Base-by-base conservation (phyloP, 2,113 vertebrate species). In the Peromyscus californicus region DNA sequence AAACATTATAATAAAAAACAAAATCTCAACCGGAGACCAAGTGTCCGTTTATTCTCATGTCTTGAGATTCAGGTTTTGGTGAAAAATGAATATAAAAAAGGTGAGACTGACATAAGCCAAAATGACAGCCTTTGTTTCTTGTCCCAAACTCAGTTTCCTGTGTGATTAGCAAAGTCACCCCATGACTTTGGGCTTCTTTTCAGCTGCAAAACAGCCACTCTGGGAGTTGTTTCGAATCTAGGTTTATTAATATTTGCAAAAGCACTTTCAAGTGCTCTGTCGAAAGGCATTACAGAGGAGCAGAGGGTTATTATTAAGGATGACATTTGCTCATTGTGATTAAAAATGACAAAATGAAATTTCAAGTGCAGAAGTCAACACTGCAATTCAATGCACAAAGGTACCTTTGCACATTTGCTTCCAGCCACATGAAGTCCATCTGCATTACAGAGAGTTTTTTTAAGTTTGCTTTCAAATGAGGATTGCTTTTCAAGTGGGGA, bases 281-380 rank as follows among this genome's bases (percentile, higher is more conserved):
- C 96, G 94, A 96, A 97, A 98, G 80, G 76, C 88, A 96, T 96
- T 97, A 95, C 89, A 69, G 90, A 97, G 93, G 97, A 91, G 59
- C 90, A 97, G 92, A 97, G 93, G 65, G 89, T 97, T 97, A 96
- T 98, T 98, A 97, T 98, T 95, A 98, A 97, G 96, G 96, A 92
- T 98, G 97, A 98, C 98, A 98, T 98, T 98, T 98, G 97, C 97
- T 98, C 92, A 89, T 97, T 97, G 96, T 97, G 97, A 98, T 98
- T 98, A 98, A 98, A 98, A 98, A 97, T 96, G 97, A 97, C 97
- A 97, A 98, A 98, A 97, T 97, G 96, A 97, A 98, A 97, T 97
- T 97, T 97, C 93, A 92, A 98, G 96, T 93, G 82, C 95, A 89
- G 93, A 97, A 98, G 97, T 98, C 97, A 92, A 26, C 54, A 97